Percentiles rank a stretch among this genome's conserved stretches.
phyloP scores from a whole-genome alignment of 2,113 vertebrate species.

The Solea senegalensis region DNA sequence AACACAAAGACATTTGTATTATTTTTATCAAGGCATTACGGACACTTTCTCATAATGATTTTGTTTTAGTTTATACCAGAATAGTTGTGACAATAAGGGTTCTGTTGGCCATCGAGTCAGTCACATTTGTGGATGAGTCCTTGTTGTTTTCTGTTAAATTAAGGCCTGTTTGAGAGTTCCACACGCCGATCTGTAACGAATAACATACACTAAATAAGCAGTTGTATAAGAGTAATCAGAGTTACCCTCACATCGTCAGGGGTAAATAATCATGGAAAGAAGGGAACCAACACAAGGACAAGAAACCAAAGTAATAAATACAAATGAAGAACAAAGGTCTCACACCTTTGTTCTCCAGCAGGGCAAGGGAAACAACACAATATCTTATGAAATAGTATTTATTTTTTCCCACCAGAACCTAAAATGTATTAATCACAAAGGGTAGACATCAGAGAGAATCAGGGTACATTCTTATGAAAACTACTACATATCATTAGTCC shows the following conservation, averaged over 20 bases:
- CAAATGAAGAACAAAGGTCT: neutral
- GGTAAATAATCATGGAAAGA: conserved; percentile 6
- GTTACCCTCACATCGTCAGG: neutral
- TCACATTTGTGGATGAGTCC: conserved; percentile 88
- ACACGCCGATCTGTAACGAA: conserved; percentile 89
- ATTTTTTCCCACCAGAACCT: conserved; percentile 30
- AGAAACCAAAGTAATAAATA: neutral
- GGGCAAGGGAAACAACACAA: conserved; percentile 8
- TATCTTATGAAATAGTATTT: conserved; percentile 19
- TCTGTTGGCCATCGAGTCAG: conserved; percentile 92
- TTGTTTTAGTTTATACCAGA: conserved; percentile 73
- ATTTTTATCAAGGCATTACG: neutral
- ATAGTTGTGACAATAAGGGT: conserved; percentile 97
- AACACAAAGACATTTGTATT: neutral
- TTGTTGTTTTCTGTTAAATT: conserved; percentile 92
- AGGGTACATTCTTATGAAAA: neutral
- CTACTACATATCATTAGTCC: conserved; percentile 3
- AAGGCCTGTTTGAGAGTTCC: conserved; percentile 96
- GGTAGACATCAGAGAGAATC: conserved; percentile 34
- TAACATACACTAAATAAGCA: neutral
- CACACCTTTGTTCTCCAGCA: too few relatives aligned
- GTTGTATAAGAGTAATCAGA: neutral
- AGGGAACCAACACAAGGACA: conserved; percentile 1
- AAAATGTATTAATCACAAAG: neutral
- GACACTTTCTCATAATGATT: neutral